Percentiles rank a stretch among this genome's conserved stretches.
Conservation (phyloP, 1,140 invertebrate genomes). For the Hestina assimilis region DNA sequence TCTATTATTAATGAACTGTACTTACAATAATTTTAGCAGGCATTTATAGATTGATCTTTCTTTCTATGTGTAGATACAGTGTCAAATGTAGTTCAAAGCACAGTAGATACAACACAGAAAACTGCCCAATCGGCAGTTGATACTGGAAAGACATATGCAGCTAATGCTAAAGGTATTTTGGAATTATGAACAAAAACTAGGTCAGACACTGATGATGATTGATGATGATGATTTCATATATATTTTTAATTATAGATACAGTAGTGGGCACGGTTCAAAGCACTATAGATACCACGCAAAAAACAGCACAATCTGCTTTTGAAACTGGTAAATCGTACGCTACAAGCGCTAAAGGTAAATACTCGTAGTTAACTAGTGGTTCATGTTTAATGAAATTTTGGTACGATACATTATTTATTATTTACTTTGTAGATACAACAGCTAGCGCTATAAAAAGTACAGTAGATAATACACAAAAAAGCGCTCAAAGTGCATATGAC, state of each 20-base stretch:
- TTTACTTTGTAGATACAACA: constrained; percentile 50
- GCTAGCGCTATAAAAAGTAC: constrained; percentile 39
- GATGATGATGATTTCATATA: not conserved
- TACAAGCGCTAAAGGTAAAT: constrained; percentile 39
- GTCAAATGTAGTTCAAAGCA: constrained; percentile 41
- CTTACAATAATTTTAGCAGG: not conserved
- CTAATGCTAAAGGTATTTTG: constrained; percentile 42
- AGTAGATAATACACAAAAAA: constrained; percentile 52
- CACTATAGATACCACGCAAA: constrained; percentile 50
- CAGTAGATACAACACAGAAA: constrained; percentile 47
- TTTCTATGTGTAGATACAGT: constrained; percentile 40
- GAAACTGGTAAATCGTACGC: constrained; percentile 48
- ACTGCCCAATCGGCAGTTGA: constrained; percentile 37
- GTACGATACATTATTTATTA: not conserved
- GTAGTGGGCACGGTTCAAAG: constrained; percentile 29
- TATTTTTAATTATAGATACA: constrained; percentile 12
- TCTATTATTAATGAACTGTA: not conserved
- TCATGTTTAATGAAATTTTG: not conserved
- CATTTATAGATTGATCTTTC: not conserved
- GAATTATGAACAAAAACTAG: not conserved
- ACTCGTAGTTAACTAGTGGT: no score
- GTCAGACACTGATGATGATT: not conserved
- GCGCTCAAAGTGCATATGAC: constrained; percentile 44
- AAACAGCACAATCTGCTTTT: constrained; percentile 41
- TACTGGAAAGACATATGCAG: constrained; percentile 37